These are phyloP conservation scores for Carcinoscorpius rotundicauda DNA, from an alignment of 1,140 invertebrate species.

Conservation along the genomic window DNA sequence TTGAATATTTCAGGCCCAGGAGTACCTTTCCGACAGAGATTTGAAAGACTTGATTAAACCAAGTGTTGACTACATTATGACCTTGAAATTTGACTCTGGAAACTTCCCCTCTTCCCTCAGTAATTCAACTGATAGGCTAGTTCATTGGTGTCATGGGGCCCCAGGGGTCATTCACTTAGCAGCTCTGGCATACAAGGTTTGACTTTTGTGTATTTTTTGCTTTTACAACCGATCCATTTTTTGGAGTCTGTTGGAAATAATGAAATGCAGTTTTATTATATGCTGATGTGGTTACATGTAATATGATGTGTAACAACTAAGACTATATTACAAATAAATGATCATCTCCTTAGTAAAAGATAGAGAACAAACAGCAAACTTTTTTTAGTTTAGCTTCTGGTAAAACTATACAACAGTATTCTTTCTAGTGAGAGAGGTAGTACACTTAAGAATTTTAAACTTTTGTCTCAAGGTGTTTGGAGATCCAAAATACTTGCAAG, in stretches of 20 bases:
- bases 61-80: slow-evolving; percentile 49
- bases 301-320: no score
- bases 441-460: neutral
- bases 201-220: slow-evolving; percentile 14
- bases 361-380: no score
- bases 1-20: slow-evolving; percentile 33
- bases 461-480: slow-evolving; percentile 47
- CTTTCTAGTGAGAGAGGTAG: no score
- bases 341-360: no score
- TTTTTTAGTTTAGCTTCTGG: no score
- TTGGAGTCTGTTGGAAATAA: no score
- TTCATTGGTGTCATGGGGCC: slow-evolving; percentile 94
- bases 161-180: slow-evolving; percentile 72
- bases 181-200: slow-evolving; percentile 58
- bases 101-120: slow-evolving; percentile 75
- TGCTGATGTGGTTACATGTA: no score
- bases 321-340: no score
- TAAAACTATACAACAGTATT: no score
- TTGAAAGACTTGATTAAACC: slow-evolving; percentile 40
- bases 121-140: slow-evolving; percentile 56
- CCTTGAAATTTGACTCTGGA: slow-evolving; percentile 52
- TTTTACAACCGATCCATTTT: neutral
- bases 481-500: slow-evolving; percentile 57
- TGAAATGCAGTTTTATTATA: no score
- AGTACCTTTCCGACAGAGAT: slow-evolving; percentile 42